Evolutionary conservation across 2,888 invertebrate genomes (phyloP).

Genomic region (Dasypogon diadema): DNA sequence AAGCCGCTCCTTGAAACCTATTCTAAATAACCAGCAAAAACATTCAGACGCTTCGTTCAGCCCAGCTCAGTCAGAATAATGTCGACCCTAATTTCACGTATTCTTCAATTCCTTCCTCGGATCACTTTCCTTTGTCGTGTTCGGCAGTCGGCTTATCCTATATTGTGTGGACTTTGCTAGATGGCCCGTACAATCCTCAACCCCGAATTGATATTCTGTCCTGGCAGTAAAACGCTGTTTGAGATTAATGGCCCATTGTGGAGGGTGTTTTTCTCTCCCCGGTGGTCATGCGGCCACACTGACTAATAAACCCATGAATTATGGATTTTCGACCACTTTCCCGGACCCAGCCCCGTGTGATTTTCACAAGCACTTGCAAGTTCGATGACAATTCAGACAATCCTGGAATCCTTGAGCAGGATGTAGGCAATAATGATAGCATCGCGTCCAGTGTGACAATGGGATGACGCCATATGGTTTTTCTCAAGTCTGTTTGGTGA

Average conservation of each 20-base stretch:
- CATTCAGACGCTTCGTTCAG: background rate
- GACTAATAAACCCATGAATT: constrained; percentile 49
- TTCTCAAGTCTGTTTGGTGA: constrained; percentile 28
- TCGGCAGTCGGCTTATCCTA: constrained; percentile 13
- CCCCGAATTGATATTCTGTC: constrained; percentile 33
- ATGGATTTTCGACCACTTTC: constrained; percentile 38
- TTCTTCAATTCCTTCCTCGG: constrained; percentile 29
- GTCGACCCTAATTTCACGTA: constrained; percentile 16
- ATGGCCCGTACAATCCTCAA: background rate
- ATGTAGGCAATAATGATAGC: constrained; percentile 40
- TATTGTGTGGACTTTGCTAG: background rate
- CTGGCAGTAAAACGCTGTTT: constrained; percentile 1
- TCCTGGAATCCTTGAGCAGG: constrained; percentile 23
- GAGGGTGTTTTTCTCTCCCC: background rate
- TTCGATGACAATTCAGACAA: constrained; percentile 30
- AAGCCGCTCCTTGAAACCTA: constrained; percentile 28
- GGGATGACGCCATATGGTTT: constrained; percentile 30
- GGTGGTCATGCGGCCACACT: constrained; percentile 13
- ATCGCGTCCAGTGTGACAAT: constrained; percentile 45
- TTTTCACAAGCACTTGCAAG: background rate
- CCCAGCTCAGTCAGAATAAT: too few relatives aligned
- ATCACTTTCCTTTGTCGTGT: background rate
- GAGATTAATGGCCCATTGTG: constrained; percentile 44
- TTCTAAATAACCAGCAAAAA: background rate
- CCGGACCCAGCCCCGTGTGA: background rate